phyloP scores from a whole-genome alignment of 2,113 vertebrate genomes.

The Amphilophus citrinellus region DNA sequence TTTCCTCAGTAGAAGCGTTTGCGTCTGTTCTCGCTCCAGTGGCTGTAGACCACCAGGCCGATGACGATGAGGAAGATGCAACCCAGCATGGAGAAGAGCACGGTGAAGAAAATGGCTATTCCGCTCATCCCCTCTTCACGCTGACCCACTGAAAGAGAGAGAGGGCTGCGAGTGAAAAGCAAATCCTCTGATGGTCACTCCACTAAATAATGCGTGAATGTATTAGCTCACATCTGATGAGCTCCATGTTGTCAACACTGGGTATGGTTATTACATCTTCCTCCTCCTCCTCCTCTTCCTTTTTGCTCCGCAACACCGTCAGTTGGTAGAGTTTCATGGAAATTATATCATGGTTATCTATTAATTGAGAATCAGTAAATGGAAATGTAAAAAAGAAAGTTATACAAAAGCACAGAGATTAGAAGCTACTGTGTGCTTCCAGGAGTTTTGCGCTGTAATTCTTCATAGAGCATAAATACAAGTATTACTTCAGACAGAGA shows the following conservation, averaged over 20 bases:
- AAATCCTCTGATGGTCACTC: not conserved
- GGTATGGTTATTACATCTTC: conserved; percentile 90
- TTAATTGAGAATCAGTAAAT: not conserved
- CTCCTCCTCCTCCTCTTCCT: conserved; percentile 86
- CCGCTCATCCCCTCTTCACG: conserved; percentile 85
- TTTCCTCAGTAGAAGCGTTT: conserved; percentile 94
- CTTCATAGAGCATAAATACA: too few relatives aligned
- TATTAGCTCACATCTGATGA: conserved; percentile 78
- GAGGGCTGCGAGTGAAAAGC: not conserved
- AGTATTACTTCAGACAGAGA: too few relatives aligned
- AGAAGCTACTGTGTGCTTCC: not conserved
- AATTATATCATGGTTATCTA: conserved; percentile 96
- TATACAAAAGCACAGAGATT: not conserved
- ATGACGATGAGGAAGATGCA: conserved; percentile 91
- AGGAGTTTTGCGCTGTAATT: not conserved
- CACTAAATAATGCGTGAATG: not conserved
- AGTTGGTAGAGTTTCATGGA: conserved; percentile 96
- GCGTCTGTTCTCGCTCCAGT: conserved; percentile 93
- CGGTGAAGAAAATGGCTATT: conserved; percentile 89
- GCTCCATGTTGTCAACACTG: conserved; percentile 91
- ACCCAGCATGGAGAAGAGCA: conserved; percentile 93
- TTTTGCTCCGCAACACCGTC: conserved; percentile 86
- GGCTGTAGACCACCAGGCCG: conserved; percentile 90
- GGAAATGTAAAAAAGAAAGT: not conserved
- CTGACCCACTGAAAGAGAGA: conserved; percentile 70